Conservation (phyloP, 2,113 vertebrate species). For the Egretta garzetta region DNA sequence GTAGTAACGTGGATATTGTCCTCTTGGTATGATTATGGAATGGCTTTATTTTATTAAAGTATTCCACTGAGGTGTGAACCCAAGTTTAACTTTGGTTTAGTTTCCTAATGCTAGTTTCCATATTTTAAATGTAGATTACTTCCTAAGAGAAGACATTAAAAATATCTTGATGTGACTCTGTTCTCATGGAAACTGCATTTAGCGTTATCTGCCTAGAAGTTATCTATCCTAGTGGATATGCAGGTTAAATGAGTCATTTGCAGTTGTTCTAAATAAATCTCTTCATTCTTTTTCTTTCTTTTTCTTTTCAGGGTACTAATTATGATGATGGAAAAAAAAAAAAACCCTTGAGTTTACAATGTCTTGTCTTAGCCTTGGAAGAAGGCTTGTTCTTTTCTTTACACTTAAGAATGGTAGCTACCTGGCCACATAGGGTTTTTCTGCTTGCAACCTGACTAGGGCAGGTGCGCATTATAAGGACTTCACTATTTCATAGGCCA, state of each 20-base stretch:
- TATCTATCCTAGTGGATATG: constrained; percentile 48
- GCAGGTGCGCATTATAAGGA: background rate
- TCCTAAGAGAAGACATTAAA: constrained; percentile 56
- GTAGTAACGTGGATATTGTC: background rate
- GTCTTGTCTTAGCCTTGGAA: constrained; percentile 51
- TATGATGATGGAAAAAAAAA: constrained; percentile 39
- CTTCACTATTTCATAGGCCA: background rate
- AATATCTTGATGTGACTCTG: constrained; percentile 42
- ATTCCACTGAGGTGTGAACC: background rate
- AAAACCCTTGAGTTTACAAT: background rate
- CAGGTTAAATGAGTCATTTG: constrained; percentile 54
- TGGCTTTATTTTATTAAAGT: background rate
- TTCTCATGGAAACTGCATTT: constrained; percentile 66
- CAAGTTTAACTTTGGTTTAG: constrained; percentile 17
- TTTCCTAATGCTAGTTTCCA: constrained; percentile 15
- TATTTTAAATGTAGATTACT: constrained; percentile 63
- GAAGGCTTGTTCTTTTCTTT: background rate
- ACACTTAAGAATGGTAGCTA: background rate
- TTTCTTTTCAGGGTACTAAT: constrained; percentile 65
- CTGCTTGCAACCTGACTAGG: background rate
- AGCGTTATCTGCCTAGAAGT: constrained; percentile 40
- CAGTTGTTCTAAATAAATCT: constrained; percentile 60
- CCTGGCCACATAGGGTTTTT: background rate
- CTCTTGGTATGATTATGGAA: background rate
- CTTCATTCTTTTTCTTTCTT: constrained; percentile 51